A percentile compares a stretch with the other conserved stretches of the same genome.
Conservation (phyloP, 2,888 invertebrate genomes). For the Caenorhabditis sp. region DNA sequence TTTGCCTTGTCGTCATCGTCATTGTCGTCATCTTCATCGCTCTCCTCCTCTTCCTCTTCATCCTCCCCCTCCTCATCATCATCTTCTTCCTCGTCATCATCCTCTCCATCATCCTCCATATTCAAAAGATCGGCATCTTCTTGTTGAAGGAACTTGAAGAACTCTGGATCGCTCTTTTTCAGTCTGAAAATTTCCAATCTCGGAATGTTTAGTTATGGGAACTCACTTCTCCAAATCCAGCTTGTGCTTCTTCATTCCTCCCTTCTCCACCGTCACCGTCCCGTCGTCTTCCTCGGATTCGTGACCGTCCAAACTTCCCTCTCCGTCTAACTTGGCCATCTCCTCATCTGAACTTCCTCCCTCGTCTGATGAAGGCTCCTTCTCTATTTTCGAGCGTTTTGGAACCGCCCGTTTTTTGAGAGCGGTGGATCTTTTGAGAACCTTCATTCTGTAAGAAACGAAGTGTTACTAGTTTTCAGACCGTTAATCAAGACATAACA, state of each 20-base stretch:
- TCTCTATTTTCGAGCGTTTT: constrained; percentile 15
- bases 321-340: constrained; percentile 40
- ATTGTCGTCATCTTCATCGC: constrained; percentile 47
- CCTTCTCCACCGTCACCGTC: constrained; percentile 46
- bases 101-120: constrained; percentile 67
- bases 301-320: constrained; percentile 46
- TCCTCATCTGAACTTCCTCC: constrained; percentile 28
- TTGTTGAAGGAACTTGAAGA: constrained; percentile 79
- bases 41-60: constrained; percentile 60
- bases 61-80: constrained; percentile 72
- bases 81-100: constrained; percentile 71
- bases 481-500: no score
- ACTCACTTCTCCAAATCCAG: constrained; percentile 65
- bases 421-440: constrained; percentile 23
- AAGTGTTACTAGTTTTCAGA: no score
- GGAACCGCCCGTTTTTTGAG: not conserved
- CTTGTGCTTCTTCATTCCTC: constrained; percentile 67
- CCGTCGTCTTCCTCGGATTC: constrained; percentile 57
- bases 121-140: constrained; percentile 81
- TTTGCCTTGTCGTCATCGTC: constrained; percentile 42
- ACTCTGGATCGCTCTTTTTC: constrained; percentile 76
- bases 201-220: no score
- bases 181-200: constrained; percentile 64
- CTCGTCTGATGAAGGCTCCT: constrained; percentile 2
- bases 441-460: constrained; percentile 35